Base-by-base conservation (phyloP, 2,888 invertebrate species). In the Melieria crassipennis region DNA sequence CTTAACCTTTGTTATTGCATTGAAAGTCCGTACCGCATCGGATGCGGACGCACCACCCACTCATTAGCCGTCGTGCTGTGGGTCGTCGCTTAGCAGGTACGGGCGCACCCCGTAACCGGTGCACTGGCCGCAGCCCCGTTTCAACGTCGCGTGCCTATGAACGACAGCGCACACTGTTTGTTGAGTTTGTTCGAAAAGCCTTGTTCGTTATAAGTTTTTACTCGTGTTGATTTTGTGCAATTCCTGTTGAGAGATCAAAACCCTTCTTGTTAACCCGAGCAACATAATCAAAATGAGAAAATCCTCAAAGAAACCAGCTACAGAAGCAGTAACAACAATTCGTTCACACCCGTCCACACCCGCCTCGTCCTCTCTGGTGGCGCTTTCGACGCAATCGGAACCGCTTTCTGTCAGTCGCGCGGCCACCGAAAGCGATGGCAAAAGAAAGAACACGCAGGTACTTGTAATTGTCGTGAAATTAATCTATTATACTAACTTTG, bases 331-430 rank as follows among this genome's bases (percentile, higher is more conserved):
- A 72, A 76, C 73, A 79, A 74, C 64, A 75, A 68, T n/a, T 75
- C 74, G 78, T 78, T 72, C 73, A 78, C 77, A 78, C 84, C 83
- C 83, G 84, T 84, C 83, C 83, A 82, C 80, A 77, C 79, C 81
- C 81, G 79, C 78, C 76, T 67, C 61, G 50, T 78, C 77, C 77
- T 70, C 72, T 70, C 74, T 78, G 75, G 70, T 77, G 13, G 46
- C 57, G 43, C 61, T 58, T 65, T n/a, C n/a, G 43, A 52, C 50
- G 64, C 45, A 70, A 61, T 70, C 60, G 13, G 1, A 11, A 63
- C 48, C 42, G 46, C 61, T 11, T 43, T 52, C 67, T 58, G 45
- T 11, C 4, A 50, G 11, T 30, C 50, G 56, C 52, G 48, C 58
- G 46, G 30, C 63, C 43, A 71, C 64, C 50, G 56, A 66, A 16